A percentile compares a stretch with the other conserved stretches of the same genome.
Evolutionary conservation across 2,797 vertebrate species (phyloP).

Genomic region (Bovichtus variegatus): DNA sequence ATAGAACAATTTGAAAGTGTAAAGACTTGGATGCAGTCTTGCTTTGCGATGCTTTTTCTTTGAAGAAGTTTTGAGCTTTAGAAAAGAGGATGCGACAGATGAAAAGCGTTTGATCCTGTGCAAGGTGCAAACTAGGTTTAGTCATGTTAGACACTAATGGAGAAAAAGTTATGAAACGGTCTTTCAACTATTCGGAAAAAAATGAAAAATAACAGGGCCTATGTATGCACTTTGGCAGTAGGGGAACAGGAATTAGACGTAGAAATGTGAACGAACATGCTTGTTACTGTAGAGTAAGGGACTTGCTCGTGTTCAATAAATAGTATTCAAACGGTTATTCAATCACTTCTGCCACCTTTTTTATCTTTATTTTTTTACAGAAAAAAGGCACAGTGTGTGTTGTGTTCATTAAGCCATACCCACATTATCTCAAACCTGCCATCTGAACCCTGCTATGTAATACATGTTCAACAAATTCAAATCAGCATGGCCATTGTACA

Average conservation of each 20-base stretch:
- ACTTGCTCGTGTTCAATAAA: neutral
- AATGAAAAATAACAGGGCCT: neutral
- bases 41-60: slow-evolving; percentile 46
- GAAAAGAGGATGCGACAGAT: slow-evolving; percentile 33
- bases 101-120: slow-evolving; percentile 48
- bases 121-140: slow-evolving; percentile 36
- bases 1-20: slow-evolving; percentile 36
- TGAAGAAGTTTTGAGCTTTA: slow-evolving; percentile 54
- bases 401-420: neutral
- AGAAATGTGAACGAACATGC: slow-evolving; percentile 6
- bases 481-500: neutral
- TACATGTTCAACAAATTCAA: neutral
- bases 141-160: slow-evolving; percentile 28
- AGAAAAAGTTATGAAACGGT: slow-evolving; percentile 19
- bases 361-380: too few relatives aligned
- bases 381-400: neutral
- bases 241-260: neutral
- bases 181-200: slow-evolving; percentile 5
- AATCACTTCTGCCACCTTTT: neutral
- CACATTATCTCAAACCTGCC: neutral
- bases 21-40: slow-evolving; percentile 44
- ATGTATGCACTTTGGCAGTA: neutral
- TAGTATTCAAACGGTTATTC: neutral
- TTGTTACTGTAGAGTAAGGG: neutral
- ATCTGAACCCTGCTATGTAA: neutral